Evolutionary conservation across 2,888 invertebrate genomes (phyloP).

Genomic region (Ectemnius continuus): DNA sequence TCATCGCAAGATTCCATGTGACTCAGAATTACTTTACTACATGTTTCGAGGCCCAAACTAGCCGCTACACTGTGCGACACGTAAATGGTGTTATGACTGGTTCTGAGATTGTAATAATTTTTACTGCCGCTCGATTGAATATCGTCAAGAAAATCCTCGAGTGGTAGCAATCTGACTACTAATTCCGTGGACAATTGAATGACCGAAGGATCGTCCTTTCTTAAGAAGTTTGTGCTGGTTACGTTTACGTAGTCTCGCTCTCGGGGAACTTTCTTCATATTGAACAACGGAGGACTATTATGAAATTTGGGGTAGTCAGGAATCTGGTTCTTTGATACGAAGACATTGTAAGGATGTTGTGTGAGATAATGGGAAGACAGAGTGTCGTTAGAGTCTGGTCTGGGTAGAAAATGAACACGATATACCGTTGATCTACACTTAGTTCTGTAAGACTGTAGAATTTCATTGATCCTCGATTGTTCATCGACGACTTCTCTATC

Average conservation of each 20-base stretch:
- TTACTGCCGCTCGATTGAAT: conserved; percentile 35
- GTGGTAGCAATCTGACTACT: conserved; percentile 66
- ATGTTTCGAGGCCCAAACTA: conserved; percentile 80
- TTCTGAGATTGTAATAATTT: conserved; percentile 38
- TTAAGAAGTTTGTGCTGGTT: conserved; percentile 52
- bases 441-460: conserved; percentile 39
- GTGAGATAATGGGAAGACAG: conserved; percentile 17
- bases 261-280: conserved; percentile 65
- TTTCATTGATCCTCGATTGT: conserved; percentile 12
- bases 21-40: conserved; percentile 80
- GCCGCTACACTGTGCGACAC: conserved; percentile 80
- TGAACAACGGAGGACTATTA: conserved; percentile 52
- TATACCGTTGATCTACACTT: conserved; percentile 29
- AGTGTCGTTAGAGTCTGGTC: background rate
- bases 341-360: conserved; percentile 74
- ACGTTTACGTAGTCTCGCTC: conserved; percentile 43
- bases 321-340: conserved; percentile 68
- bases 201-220: conserved; percentile 32
- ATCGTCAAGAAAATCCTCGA: conserved; percentile 68
- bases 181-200: conserved; percentile 50
- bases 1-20: conserved; percentile 74
- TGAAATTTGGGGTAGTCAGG: conserved; percentile 43
- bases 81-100: conserved; percentile 71
- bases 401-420: conserved; percentile 41
- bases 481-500: background rate